phyloP scores from a whole-genome alignment of 2,113 vertebrate genomes.

The Psilopsiagon aurifrons region DNA sequence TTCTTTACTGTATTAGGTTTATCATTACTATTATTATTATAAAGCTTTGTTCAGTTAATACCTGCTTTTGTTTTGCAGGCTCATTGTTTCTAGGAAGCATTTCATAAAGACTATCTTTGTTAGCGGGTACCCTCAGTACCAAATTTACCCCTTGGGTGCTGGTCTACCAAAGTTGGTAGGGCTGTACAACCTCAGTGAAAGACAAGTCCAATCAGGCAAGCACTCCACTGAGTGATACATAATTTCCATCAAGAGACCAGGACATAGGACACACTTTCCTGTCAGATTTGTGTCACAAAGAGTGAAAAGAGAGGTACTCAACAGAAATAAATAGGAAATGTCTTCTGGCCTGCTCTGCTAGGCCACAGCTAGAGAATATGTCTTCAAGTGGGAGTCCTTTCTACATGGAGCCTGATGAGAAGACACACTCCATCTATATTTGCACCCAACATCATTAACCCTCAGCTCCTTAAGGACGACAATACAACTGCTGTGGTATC shows the following conservation, averaged over 20 bases:
- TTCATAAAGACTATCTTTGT: not conserved
- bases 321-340: not conserved
- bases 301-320: not conserved
- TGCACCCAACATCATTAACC: not conserved
- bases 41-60: not conserved
- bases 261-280: not conserved
- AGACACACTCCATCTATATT: not conserved
- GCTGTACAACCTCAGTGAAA: not conserved
- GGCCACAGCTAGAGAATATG: not conserved
- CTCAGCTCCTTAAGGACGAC: not conserved
- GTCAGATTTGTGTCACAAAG: not conserved
- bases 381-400: not conserved
- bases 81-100: not conserved
- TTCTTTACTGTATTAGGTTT: not conserved
- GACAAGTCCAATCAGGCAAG: not conserved
- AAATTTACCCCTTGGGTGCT: not conserved
- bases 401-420: not conserved
- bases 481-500: not conserved
- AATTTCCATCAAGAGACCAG: not conserved
- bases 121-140: not conserved
- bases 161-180: not conserved
- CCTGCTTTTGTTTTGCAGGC: not conserved
- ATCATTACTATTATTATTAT: not conserved
- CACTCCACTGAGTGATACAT: not conserved
- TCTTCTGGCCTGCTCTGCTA: not conserved